Base-by-base conservation (phyloP, 2,113 vertebrate genomes). In the Onychostoma macrolepis region DNA sequence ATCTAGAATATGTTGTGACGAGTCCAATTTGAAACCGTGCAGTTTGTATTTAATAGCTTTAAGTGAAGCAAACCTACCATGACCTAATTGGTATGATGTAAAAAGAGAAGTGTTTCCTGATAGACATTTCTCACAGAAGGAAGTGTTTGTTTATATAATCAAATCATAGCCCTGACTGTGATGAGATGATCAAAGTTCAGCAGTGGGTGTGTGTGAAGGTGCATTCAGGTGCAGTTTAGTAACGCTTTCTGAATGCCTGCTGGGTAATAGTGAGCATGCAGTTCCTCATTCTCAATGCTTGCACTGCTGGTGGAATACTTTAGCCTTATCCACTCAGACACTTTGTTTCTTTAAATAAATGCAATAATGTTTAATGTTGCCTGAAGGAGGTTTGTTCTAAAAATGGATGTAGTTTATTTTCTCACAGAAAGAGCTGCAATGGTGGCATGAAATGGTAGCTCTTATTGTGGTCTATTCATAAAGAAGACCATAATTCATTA, bases 171-270 rank as follows among this genome's bases (percentile, higher is more conserved):
- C 36, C 41, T 50, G 19, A 43, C 26, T 50, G 63, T 24, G 28
- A 50, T 30, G 41, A 75, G 38, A 81, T 65, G 71, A 45, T 50
- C 72, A 85, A 85, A 63, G 87, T 50, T 85, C 80, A 71, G 17
- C 28, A 6, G 63, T 48, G 45, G 26, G 43, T 74, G 77, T 63
- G 26, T 74, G 43, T 50, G 4, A 76, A 74, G 79, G 67, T 53
- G 87, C 61, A 69, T 53, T 65, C 28, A 33, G 83, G 63, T 80
- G 85, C 45, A 80, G 6, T 67, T 80, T 26, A 74, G 36, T 58
- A 67, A 78, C 3, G 4, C 24, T 79, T 28, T 28, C 13, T 17
- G 26, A 65, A 63, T 28, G 26, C 3, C 13, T 79, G 28, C 17
- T 21, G 78, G 33, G 26, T 53, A 21, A 78, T 53, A 19, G 76